These are phyloP conservation scores for Dendrocincla fuliginosa DNA, from an alignment of 2,797 vertebrate genomes.

Conservation along the genomic window DNA sequence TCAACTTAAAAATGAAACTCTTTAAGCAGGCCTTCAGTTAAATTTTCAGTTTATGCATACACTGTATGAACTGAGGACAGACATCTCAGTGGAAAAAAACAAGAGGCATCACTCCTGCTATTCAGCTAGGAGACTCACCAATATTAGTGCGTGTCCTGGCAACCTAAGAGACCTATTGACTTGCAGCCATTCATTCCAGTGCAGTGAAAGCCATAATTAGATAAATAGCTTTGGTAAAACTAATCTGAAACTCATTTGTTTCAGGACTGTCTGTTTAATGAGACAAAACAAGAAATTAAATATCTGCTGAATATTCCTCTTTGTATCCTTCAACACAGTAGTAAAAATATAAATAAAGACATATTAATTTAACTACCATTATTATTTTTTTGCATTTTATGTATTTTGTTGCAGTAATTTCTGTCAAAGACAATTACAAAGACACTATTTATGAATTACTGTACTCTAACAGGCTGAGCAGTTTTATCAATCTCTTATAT, in stretches of 20 bases:
- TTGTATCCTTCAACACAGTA: background rate
- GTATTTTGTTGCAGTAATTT: background rate
- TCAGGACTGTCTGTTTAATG: conserved; percentile 12
- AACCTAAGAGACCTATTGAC: conserved; percentile 55
- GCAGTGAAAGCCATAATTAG: conserved; percentile 53
- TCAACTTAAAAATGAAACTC: background rate
- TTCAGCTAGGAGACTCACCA: conserved; percentile 5
- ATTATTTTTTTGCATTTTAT: conserved; percentile 5
- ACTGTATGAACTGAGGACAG: background rate
- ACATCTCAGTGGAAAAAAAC: background rate
- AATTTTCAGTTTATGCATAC: background rate
- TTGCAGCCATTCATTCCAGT: conserved; percentile 7
- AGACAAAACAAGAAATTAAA: conserved; percentile 61
- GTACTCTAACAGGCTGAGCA: background rate
- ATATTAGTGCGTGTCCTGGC: conserved; percentile 29
- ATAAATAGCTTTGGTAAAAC: conserved; percentile 59
- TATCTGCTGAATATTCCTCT: conserved; percentile 2
- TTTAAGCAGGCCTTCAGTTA: background rate
- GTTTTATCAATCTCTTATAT: background rate
- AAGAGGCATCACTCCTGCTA: background rate
- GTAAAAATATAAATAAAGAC: conserved; percentile 25
- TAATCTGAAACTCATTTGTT: conserved; percentile 57
- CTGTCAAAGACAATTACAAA: background rate
- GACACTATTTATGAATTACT: background rate
- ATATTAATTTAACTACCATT: background rate